phyloP scores from a whole-genome alignment of 2,888 invertebrate species.

The Campopleginae sp. region DNA sequence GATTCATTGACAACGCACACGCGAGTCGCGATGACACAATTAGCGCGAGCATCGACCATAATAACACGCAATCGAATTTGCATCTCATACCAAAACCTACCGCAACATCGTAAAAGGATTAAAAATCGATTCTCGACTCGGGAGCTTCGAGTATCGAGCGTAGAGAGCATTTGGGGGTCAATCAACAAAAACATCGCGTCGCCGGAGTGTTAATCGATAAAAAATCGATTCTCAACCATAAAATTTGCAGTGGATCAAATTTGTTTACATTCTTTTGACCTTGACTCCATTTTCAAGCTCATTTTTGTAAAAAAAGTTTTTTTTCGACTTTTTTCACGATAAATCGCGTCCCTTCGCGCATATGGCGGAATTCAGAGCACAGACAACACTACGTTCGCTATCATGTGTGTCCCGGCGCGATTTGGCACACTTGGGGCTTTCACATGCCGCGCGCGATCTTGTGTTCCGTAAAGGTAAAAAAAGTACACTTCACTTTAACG shows the following conservation, averaged over 20 bases:
- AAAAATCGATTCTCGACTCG: neutral
- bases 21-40: slow-evolving; percentile 14
- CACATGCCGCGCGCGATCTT: slow-evolving; percentile 52
- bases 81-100: neutral
- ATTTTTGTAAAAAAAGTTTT: neutral
- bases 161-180: neutral
- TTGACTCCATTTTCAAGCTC: no score
- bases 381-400: slow-evolving; percentile 10
- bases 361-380: neutral
- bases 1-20: neutral
- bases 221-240: neutral
- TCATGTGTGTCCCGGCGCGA: slow-evolving; percentile 12
- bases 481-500: neutral
- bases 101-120: slow-evolving; percentile 8
- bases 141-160: neutral
- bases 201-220: neutral
- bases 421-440: slow-evolving; percentile 68
- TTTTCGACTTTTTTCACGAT: neutral
- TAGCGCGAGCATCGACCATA: neutral
- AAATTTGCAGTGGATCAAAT: neutral
- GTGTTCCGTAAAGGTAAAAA: neutral
- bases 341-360: no score
- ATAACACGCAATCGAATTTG: neutral
- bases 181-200: neutral
- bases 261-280: neutral